These are phyloP conservation scores for Pantherophis guttatus DNA, from an alignment of 2,113 vertebrate species.

Conservation along the genomic window DNA sequence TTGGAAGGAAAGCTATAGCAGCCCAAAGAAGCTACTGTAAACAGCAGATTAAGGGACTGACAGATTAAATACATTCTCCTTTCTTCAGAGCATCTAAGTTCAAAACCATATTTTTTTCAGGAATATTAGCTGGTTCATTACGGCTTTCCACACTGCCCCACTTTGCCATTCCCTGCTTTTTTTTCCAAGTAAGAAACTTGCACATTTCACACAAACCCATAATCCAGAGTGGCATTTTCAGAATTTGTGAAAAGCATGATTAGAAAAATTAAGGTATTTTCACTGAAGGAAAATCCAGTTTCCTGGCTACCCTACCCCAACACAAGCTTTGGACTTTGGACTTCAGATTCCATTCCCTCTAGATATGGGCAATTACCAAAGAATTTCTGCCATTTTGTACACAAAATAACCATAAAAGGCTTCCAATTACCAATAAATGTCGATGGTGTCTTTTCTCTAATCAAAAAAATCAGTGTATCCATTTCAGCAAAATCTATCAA, in stretches of 20 bases:
- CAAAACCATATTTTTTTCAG: slow-evolving; percentile 17
- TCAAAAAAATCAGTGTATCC: neutral
- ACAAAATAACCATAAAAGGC: neutral
- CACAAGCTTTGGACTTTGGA: neutral
- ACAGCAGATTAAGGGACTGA: slow-evolving; percentile 19
- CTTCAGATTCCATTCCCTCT: neutral
- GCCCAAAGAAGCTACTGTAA: slow-evolving; percentile 16
- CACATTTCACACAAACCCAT: neutral
- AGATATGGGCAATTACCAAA: neutral
- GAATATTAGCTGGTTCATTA: neutral
- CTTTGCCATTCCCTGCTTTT: neutral
- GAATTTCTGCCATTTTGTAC: neutral
- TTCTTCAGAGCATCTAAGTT: slow-evolving; percentile 19
- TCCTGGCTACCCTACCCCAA: neutral
- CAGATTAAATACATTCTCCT: slow-evolving; percentile 21
- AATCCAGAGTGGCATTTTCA: neutral
- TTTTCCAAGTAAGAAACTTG: neutral
- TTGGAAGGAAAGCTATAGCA: neutral
- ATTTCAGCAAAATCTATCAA: neutral
- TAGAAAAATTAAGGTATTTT: neutral
- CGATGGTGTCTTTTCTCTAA: neutral
- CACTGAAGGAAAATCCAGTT: neutral
- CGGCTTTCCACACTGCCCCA: neutral
- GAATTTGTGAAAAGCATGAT: neutral
- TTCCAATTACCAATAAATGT: neutral